phyloP scores from a whole-genome alignment of 2,888 invertebrate species.

The Lasioglossum villosulum region DNA sequence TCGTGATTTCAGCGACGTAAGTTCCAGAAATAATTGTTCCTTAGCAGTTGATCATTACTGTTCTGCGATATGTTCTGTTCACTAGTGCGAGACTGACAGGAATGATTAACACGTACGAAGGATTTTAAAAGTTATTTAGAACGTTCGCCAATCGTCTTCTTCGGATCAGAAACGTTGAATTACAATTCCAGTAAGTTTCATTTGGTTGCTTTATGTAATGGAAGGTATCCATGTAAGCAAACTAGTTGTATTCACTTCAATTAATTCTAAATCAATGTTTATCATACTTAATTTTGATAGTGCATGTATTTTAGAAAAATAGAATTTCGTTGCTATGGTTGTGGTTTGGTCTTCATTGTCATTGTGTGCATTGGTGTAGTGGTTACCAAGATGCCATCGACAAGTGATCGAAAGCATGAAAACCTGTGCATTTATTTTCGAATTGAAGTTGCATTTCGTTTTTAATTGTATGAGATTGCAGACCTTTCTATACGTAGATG shows the following conservation, averaged over 20 bases:
- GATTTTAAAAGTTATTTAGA: background rate
- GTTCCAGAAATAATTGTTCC: background rate
- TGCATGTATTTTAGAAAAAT: background rate
- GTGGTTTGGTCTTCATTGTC: background rate
- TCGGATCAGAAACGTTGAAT: background rate
- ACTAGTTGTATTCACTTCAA: background rate
- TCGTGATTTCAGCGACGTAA: background rate
- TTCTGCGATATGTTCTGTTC: background rate
- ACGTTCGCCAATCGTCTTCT: background rate
- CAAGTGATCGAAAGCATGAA: background rate
- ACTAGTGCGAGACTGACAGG: background rate
- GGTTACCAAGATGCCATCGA: background rate
- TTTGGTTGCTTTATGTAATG: background rate
- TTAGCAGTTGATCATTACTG: background rate
- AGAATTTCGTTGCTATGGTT: background rate
- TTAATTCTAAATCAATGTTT: background rate
- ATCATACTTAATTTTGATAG: background rate
- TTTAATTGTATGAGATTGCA: background rate
- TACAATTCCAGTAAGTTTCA: background rate
- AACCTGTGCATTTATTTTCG: background rate
- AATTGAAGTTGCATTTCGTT: slow-evolving; percentile 6
- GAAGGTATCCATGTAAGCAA: background rate
- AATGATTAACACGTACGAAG: background rate
- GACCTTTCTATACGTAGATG: slow-evolving; percentile 16
- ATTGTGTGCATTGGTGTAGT: background rate